Conservation (phyloP, 2,113 vertebrate genomes). For the Phaethon lepturus region DNA sequence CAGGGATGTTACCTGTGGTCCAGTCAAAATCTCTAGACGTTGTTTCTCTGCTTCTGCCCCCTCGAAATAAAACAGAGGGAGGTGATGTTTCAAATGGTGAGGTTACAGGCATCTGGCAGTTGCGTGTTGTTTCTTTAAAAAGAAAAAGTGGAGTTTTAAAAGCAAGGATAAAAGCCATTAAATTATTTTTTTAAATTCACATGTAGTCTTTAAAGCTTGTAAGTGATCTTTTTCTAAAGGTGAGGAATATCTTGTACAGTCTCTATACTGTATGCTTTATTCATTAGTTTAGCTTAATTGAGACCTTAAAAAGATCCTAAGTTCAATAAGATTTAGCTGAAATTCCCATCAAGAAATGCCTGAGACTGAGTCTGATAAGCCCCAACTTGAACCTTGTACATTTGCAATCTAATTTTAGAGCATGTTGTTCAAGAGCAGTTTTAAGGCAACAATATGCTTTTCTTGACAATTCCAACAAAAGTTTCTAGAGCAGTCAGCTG, state of each 20-base stretch:
- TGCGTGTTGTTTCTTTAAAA: neutral
- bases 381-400: neutral
- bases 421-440: neutral
- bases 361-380: neutral
- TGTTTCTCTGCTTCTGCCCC: neutral
- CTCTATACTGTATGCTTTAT: neutral
- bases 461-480: neutral
- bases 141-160: neutral
- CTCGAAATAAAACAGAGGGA: neutral
- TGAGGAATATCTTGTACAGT: neutral
- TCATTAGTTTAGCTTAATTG: neutral
- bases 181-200: neutral
- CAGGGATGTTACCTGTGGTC: neutral
- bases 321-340: neutral
- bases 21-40: neutral
- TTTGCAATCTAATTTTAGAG: slow-evolving; percentile 14
- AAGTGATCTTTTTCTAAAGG: neutral
- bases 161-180: neutral
- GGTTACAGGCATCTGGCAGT: neutral
- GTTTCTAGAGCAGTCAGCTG: neutral
- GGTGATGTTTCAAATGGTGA: neutral
- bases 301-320: neutral
- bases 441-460: neutral
- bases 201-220: neutral
- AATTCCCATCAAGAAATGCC: neutral